phyloP scores from a whole-genome alignment of 2,113 vertebrate species.

The Piaya cayana region DNA sequence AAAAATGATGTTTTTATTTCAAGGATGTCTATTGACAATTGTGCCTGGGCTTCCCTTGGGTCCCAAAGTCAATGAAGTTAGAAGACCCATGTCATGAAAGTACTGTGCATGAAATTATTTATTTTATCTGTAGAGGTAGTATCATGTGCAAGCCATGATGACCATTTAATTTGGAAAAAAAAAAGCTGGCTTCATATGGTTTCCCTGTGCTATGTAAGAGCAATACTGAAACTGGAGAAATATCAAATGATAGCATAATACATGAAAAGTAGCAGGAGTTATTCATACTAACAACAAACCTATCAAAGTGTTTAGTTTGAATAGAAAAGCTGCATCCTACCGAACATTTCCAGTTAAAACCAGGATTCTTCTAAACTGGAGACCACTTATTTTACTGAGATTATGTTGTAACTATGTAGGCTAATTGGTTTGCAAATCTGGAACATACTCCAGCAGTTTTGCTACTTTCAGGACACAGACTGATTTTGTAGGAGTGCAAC shows the following conservation, averaged over 20 bases:
- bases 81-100: conserved; percentile 48
- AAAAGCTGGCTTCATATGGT: background rate
- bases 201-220: background rate
- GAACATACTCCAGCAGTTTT: background rate
- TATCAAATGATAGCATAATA: background rate
- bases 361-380: background rate
- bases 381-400: background rate
- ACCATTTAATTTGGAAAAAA: background rate
- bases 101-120: conserved; percentile 59
- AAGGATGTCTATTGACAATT: conserved; percentile 69
- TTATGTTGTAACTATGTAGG: background rate
- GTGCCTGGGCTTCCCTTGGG: conserved; percentile 64
- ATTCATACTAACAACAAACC: background rate
- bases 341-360: background rate
- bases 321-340: background rate
- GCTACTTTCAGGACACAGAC: background rate
- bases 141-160: background rate
- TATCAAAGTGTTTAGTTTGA: background rate
- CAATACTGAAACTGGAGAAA: background rate
- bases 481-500: background rate
- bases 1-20: conserved; percentile 82
- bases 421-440: conserved; percentile 25
- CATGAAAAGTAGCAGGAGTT: background rate
- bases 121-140: conserved; percentile 22
- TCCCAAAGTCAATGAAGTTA: conserved; percentile 51